These are phyloP conservation scores for Coenonympha arcania DNA, from an alignment of 2,888 invertebrate genomes.

Conservation along the genomic window DNA sequence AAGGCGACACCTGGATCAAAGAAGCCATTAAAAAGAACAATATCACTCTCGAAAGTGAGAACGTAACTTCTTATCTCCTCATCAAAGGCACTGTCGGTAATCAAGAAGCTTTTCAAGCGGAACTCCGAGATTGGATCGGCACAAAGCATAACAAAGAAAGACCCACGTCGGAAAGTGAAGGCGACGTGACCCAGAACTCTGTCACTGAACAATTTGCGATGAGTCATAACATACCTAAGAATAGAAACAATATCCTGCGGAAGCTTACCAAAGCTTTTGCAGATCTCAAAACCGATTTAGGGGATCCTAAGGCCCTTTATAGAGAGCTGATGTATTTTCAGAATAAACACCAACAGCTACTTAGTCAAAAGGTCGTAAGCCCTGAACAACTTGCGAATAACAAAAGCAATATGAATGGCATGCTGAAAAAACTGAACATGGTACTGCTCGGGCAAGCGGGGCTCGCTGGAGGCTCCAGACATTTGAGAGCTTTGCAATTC, in stretches of 20 bases:
- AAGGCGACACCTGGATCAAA: slow-evolving; percentile 64
- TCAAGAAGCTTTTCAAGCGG: slow-evolving; percentile 69
- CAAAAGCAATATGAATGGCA: slow-evolving; percentile 56
- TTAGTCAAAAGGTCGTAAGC: slow-evolving; percentile 50
- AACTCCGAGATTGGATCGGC: slow-evolving; percentile 56
- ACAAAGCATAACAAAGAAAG: slow-evolving; percentile 20
- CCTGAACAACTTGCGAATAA: slow-evolving; percentile 46
- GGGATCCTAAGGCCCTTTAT: slow-evolving; percentile 65
- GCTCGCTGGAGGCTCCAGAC: slow-evolving; percentile 64
- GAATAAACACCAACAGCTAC: slow-evolving; percentile 55
- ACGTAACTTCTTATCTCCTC: slow-evolving; percentile 51
- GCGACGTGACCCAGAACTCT: slow-evolving; percentile 21
- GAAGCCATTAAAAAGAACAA: slow-evolving; percentile 46
- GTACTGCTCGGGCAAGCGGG: slow-evolving; percentile 76
- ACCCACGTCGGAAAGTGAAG: slow-evolving; percentile 29
- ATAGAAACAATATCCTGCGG: slow-evolving; percentile 45
- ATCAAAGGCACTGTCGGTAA: slow-evolving; percentile 65
- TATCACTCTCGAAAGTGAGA: slow-evolving; percentile 52
- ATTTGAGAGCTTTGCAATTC: slow-evolving; percentile 57
- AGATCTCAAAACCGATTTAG: slow-evolving; percentile 58
- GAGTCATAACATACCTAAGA: slow-evolving; percentile 48
- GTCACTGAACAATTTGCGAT: slow-evolving; percentile 12
- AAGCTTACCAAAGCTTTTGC: slow-evolving; percentile 50
- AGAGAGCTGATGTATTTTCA: slow-evolving; percentile 60
- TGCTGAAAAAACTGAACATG: slow-evolving; percentile 71